Evolutionary conservation across 1,140 invertebrate genomes (phyloP).

Genomic region (Aphis craccivora): DNA sequence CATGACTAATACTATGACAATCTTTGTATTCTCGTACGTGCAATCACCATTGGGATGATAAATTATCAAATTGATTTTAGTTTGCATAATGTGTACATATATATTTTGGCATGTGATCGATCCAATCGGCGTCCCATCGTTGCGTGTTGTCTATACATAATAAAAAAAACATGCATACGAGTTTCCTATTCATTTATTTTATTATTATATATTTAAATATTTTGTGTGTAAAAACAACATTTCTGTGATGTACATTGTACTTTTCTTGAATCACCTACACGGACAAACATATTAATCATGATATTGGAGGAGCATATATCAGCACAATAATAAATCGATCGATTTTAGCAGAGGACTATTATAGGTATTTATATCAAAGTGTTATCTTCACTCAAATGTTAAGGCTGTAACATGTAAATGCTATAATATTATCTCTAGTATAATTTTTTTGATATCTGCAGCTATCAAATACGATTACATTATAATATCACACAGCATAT

Average conservation of each 20-base stretch:
- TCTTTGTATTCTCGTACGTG: neutral
- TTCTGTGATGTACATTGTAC: neutral
- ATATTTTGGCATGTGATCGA: neutral
- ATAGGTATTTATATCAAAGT: neutral
- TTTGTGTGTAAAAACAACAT: conserved; percentile 6
- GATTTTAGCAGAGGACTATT: neutral
- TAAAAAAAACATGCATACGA: neutral
- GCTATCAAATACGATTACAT: neutral
- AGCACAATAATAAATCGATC: neutral
- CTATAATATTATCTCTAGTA: neutral
- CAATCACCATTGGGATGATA: neutral
- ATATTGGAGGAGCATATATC: neutral
- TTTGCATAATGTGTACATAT: neutral
- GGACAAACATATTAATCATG: neutral
- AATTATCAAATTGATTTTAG: neutral
- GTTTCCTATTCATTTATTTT: neutral
- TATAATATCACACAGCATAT: neutral
- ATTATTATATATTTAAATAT: neutral
- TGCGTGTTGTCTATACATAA: neutral
- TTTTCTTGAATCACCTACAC: neutral
- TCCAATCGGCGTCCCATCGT: neutral
- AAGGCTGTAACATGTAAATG: neutral
- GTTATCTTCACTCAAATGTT: neutral
- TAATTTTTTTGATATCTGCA: neutral
- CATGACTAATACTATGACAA: neutral